A percentile compares a stretch with the other conserved stretches of the same genome.
phyloP scores from a whole-genome alignment of 2,113 vertebrate genomes.

The Chiloscyllium plagiosum region DNA sequence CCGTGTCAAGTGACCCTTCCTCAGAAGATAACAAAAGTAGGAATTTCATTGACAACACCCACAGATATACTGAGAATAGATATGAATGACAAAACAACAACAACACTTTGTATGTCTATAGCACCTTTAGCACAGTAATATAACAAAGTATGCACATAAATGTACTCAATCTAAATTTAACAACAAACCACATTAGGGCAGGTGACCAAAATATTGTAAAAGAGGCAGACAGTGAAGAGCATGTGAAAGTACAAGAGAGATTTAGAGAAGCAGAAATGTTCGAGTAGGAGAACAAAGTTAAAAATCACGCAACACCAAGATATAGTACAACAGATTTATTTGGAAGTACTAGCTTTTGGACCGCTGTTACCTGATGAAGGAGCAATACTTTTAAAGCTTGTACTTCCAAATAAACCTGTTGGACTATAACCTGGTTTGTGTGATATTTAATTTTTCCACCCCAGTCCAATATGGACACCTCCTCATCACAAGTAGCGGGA shows the following conservation, averaged over 20 bases:
- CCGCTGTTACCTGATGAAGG: too few relatives aligned
- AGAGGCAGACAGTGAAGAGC: not conserved
- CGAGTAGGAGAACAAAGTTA: not conserved
- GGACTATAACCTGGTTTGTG: too few relatives aligned
- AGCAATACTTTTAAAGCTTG: too few relatives aligned
- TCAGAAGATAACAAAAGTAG: not conserved
- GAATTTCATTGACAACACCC: not conserved
- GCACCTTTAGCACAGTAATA: not conserved
- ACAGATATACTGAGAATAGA: not conserved
- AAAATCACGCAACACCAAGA: not conserved
- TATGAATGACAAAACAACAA: not conserved
- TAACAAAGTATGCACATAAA: not conserved
- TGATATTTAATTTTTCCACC: too few relatives aligned
- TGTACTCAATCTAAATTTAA: not conserved
- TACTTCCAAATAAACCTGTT: too few relatives aligned
- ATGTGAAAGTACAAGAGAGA: not conserved
- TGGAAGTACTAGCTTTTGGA: too few relatives aligned
- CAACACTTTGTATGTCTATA: not conserved
- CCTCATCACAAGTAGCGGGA: too few relatives aligned
- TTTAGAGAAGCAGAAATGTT: not conserved
- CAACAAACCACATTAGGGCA: not conserved
- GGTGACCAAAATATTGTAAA: not conserved
- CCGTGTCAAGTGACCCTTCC: too few relatives aligned
- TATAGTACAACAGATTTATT: too few relatives aligned
- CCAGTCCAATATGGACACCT: too few relatives aligned